phyloP scores from a whole-genome alignment of 2,888 invertebrate species.

The Ornithoptera alexandrae region DNA sequence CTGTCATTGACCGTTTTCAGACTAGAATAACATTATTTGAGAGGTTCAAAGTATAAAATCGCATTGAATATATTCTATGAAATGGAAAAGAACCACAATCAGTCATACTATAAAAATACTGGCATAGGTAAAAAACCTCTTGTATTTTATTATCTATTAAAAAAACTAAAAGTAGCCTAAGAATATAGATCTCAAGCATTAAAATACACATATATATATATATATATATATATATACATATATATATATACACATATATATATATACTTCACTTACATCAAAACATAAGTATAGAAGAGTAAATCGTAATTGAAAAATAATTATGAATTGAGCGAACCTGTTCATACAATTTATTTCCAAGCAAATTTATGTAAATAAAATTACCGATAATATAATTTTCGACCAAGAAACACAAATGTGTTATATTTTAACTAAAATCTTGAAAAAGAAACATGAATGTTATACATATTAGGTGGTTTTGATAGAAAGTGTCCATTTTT shows the following conservation, averaged over 20 bases:
- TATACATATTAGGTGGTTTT: no score
- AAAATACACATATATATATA: conserved; percentile 37
- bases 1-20: conserved; percentile 58
- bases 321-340: background rate
- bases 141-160: conserved; percentile 27
- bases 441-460: no score
- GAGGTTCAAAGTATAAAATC: conserved; percentile 39
- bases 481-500: no score
- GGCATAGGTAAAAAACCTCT: conserved; percentile 62
- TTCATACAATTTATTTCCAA: no score
- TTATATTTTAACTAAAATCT: background rate
- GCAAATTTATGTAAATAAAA: background rate
- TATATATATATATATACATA: conserved; percentile 33
- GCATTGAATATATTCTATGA: conserved; percentile 36
- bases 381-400: background rate
- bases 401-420: background rate
- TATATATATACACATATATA: no score
- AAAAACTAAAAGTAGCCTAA: conserved; percentile 56
- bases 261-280: conserved; percentile 31
- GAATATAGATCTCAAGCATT: conserved; percentile 55
- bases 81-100: conserved; percentile 41
- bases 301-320: conserved; percentile 2
- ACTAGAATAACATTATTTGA: conserved; percentile 61
- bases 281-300: conserved; percentile 24
- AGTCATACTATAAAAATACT: conserved; percentile 62